phyloP scores from a whole-genome alignment of 2,888 invertebrate genomes.

The Trissolcus brochymenae region DNA sequence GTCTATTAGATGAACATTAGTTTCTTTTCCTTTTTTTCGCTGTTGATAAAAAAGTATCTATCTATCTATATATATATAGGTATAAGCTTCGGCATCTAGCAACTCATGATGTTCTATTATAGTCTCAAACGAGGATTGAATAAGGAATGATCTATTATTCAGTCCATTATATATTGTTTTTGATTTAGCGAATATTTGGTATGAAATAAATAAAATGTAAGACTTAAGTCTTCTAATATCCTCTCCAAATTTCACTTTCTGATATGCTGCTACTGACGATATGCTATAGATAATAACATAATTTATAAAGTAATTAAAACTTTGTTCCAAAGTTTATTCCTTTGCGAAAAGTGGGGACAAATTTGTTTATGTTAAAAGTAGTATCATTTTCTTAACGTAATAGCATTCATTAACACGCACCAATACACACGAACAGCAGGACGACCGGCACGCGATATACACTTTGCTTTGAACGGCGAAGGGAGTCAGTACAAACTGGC shows the following conservation, averaged over 20 bases:
- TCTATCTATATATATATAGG: neutral
- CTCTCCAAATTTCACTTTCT: too few species aligned
- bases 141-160: neutral
- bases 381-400: neutral
- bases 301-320: too few species aligned
- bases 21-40: too few species aligned
- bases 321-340: too few species aligned
- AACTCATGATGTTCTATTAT: neutral
- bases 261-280: neutral
- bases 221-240: too few species aligned
- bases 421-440: slow-evolving; percentile 50
- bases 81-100: neutral
- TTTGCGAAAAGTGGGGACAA: neutral
- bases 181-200: neutral
- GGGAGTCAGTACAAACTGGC: slow-evolving; percentile 73
- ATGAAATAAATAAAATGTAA: too few species aligned
- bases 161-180: neutral
- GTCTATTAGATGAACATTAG: too few species aligned
- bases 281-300: neutral
- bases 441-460: slow-evolving; percentile 62
- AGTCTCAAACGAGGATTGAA: neutral
- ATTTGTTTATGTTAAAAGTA: neutral
- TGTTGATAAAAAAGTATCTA: neutral
- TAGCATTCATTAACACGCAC: slow-evolving; percentile 46
- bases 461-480: slow-evolving; percentile 68